Conservation (phyloP, 2,888 invertebrate species). For the Busseola fusca region DNA sequence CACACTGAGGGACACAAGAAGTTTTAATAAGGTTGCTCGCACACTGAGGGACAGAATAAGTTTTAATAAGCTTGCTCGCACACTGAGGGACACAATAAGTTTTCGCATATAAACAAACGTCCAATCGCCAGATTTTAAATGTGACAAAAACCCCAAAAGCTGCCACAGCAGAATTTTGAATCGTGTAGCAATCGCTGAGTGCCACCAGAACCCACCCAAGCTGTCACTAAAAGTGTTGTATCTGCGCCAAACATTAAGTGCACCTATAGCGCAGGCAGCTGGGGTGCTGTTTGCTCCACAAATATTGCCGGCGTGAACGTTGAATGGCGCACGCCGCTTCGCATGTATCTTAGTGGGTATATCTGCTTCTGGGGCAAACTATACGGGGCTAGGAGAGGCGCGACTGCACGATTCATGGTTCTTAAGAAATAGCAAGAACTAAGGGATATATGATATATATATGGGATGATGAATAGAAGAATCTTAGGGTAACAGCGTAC, state of each 20-base stretch:
- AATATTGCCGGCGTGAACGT: constrained; percentile 52
- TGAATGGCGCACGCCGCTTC: constrained; percentile 45
- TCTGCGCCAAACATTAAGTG: constrained; percentile 41
- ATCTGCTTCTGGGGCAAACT: constrained; percentile 54
- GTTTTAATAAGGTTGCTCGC: background rate
- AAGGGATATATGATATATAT: too few relatives aligned
- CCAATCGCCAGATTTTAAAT: background rate
- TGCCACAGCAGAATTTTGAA: constrained; percentile 3
- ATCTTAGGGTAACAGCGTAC: background rate
- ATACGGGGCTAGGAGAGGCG: constrained; percentile 12
- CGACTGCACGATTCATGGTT: background rate
- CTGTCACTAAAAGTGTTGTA: constrained; percentile 16
- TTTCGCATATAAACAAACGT: background rate
- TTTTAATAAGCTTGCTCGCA: background rate
- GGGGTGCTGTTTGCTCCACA: constrained; percentile 51
- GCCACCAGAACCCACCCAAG: background rate
- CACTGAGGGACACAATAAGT: background rate
- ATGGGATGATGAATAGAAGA: too few relatives aligned
- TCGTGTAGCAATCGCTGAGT: background rate
- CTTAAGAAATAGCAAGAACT: background rate
- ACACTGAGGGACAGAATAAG: background rate
- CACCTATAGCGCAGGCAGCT: constrained; percentile 21
- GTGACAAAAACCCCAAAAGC: background rate
- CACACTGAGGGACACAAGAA: background rate
- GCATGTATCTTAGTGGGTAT: constrained; percentile 55